Evolutionary conservation across 2,113 vertebrate species (phyloP), one percentile per base, ranked within the genome.

Genomic region (Bos indicus): DNA sequence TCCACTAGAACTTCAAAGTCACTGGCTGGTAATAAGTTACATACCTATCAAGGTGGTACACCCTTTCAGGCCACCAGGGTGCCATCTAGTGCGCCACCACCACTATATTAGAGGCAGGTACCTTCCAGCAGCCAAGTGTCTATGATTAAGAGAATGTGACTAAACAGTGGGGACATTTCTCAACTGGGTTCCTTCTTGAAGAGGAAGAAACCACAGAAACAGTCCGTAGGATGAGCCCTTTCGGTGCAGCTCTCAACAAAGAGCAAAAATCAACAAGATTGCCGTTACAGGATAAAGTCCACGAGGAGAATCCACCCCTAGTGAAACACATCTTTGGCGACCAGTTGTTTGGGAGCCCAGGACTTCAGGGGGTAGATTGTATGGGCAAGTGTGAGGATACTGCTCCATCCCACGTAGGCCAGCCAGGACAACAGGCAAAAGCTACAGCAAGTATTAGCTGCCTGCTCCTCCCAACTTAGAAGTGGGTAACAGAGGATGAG

Each of bases 141-240:
- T 64, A n/a, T 10, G 78, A 83, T 9, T 74, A 89, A 97, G 71
- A 95, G 78, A 64, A 86, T 11, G 30, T 1, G 6, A 30, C 95
- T 89, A 91, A 90, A 82, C 21, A 91, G 90, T 2, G 3, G 46
- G 57, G 67, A 51, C 46, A 87, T 84, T 96, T 96, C 96, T 97
- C 95, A 88, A 90, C 5, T 89, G 94, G 91, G 67, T 57, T 88
- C 26, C 86, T 83, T 59, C 4, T 10, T 77, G 40, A 77, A 59
- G 51, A 93, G 57, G 56, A 85, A 97, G 40, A 96, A 78, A 85
- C 83, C 87, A 91, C 7, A 51, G 64, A 96, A 83, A 95, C 88
- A 77, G 43, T 87, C 94, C 71, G 54, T 84, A 74, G 95, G 64
- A 64, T 54, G 78, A 56, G 30, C 52, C 33, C 51, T 85, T 67